Evolutionary conservation across 1,140 invertebrate species (phyloP).

Genomic region (Lithobius niger): DNA sequence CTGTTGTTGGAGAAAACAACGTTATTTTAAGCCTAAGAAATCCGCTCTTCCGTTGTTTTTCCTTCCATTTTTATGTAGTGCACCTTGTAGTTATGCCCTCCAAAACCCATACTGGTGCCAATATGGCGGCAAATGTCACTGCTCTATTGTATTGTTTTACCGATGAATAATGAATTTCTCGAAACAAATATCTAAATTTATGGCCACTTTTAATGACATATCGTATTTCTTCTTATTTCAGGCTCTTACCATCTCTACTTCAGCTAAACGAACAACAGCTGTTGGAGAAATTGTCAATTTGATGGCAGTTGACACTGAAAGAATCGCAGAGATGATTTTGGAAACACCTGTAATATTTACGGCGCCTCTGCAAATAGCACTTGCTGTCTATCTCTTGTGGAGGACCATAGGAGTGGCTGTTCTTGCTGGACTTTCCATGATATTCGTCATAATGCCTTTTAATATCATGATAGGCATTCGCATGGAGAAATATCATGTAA

Average conservation of each 20-base stretch:
- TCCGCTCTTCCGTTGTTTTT: too few species aligned
- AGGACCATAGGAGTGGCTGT: constrained; percentile 51
- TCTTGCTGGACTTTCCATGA: constrained; percentile 74
- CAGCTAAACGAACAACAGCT: constrained; percentile 42
- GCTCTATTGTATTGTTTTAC: too few species aligned
- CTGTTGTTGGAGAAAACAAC: too few species aligned
- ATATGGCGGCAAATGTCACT: too few species aligned
- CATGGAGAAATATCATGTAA: not conserved
- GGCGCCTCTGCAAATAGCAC: constrained; percentile 74
- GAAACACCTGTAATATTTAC: constrained; percentile 46
- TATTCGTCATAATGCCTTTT: constrained; percentile 80
- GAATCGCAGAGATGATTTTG: constrained; percentile 72
- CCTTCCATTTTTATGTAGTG: too few species aligned
- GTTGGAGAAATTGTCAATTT: constrained; percentile 85
- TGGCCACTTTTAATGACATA: too few species aligned
- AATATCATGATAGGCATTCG: constrained; percentile 49
- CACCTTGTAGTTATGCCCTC: too few species aligned
- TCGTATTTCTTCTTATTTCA: constrained; percentile 14
- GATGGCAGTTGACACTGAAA: constrained; percentile 74
- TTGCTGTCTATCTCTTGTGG: constrained; percentile 84
- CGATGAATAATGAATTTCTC: too few species aligned
- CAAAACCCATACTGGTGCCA: too few species aligned
- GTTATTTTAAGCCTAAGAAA: too few species aligned
- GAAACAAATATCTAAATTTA: too few species aligned
- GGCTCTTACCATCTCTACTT: constrained; percentile 28